Percentiles rank a stretch among this genome's conserved stretches.
These are phyloP conservation scores for Rhyacichthys aspro DNA, from an alignment of 2,797 vertebrate genomes.

Conservation along the genomic window DNA sequence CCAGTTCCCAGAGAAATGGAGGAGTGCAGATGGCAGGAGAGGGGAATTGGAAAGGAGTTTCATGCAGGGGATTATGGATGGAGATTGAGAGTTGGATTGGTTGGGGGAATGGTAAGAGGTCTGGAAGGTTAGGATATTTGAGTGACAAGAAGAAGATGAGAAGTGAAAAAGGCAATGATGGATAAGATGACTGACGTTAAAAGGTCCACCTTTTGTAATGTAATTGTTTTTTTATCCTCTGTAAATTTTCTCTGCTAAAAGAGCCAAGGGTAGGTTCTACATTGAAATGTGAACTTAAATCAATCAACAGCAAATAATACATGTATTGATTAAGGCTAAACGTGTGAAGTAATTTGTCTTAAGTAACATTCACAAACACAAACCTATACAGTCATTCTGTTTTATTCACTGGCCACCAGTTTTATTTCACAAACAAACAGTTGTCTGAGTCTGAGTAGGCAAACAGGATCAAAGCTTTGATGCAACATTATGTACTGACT, in stretches of 20 bases:
- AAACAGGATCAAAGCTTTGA: too few relatives aligned
- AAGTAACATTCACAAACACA: too few relatives aligned
- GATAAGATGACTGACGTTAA: slow-evolving; percentile 22
- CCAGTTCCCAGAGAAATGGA: slow-evolving; percentile 25
- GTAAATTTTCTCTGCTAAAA: slow-evolving; percentile 30
- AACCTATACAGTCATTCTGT: too few relatives aligned
- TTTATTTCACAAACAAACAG: too few relatives aligned
- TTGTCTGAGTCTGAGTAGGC: too few relatives aligned
- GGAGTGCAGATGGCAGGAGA: slow-evolving; percentile 39
- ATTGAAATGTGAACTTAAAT: neutral
- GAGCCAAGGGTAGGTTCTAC: neutral
- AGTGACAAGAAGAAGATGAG: slow-evolving; percentile 41
- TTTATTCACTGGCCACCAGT: too few relatives aligned
- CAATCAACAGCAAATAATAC: neutral
- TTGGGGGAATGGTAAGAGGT: neutral
- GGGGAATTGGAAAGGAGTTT: slow-evolving; percentile 38
- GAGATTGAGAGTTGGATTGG: slow-evolving; percentile 52
- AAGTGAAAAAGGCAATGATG: slow-evolving; percentile 13
- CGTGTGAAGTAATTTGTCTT: too few relatives aligned
- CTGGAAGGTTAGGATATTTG: slow-evolving; percentile 19
- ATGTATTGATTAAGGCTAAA: too few relatives aligned
- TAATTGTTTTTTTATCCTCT: slow-evolving; percentile 27
- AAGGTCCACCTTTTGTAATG: slow-evolving; percentile 30
- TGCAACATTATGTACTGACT: too few relatives aligned
- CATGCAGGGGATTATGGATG: slow-evolving; percentile 56